Conservation (phyloP, 2,113 vertebrate genomes). For the Podiceps cristatus region DNA sequence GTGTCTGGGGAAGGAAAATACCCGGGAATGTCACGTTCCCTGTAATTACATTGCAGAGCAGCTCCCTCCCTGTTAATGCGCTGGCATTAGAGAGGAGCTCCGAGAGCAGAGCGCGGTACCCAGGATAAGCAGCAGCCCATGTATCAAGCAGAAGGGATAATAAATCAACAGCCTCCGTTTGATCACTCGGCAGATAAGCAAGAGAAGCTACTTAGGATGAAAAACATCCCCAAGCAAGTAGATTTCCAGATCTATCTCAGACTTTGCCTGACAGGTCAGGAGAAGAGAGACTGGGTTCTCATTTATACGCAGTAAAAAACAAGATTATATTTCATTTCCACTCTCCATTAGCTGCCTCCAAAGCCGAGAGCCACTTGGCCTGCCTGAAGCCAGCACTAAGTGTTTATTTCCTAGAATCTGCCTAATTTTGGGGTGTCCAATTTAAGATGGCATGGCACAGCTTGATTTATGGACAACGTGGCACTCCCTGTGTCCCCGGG, state of each 20-base stretch:
- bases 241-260: neutral
- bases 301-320: neutral
- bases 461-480: neutral
- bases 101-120: neutral
- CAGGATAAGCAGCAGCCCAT: conserved; percentile 4
- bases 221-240: neutral
- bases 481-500: neutral
- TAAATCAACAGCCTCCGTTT: conserved; percentile 15
- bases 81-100: neutral
- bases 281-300: neutral
- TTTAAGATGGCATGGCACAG: neutral
- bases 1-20: neutral
- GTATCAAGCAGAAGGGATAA: conserved; percentile 29
- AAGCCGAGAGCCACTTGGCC: neutral
- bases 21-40: neutral
- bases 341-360: neutral
- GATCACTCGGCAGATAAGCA: neutral
- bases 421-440: neutral
- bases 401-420: neutral
- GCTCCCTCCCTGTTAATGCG: neutral
- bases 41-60: neutral
- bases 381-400: neutral
- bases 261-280: neutral
- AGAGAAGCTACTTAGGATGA: conserved; percentile 20
- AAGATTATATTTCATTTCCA: neutral